Evolutionary conservation across 2,797 vertebrate species (phyloP).

Genomic region (Gephyroberyx darwinii): DNA sequence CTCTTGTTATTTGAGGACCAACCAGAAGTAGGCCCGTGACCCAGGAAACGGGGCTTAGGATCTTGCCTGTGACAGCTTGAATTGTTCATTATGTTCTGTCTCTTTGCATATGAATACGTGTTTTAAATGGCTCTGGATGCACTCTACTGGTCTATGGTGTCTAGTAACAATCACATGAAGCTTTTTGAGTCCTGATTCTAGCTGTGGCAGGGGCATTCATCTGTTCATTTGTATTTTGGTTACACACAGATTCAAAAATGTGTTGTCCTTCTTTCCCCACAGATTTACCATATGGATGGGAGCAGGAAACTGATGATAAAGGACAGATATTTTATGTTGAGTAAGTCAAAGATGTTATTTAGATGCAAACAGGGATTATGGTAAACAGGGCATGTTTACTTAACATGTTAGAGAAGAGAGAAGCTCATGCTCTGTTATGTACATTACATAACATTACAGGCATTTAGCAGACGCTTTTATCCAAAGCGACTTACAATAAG

Average conservation of each 20-base stretch:
- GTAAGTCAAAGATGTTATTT: conserved; percentile 82
- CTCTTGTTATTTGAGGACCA: background rate
- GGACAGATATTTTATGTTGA: conserved; percentile 95
- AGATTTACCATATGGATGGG: conserved; percentile 98
- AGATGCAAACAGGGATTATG: background rate
- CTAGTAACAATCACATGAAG: background rate
- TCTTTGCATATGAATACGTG: too few species aligned
- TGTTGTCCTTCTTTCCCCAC: conserved; percentile 39
- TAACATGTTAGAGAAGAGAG: conserved; percentile 1
- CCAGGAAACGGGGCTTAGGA: background rate
- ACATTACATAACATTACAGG: too few species aligned
- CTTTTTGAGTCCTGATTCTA: background rate
- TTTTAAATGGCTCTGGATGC: background rate
- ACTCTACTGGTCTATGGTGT: background rate
- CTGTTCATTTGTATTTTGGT: background rate
- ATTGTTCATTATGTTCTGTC: background rate
- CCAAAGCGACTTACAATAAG: too few species aligned
- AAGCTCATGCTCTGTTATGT: background rate
- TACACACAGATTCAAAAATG: background rate
- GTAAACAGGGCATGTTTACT: background rate
- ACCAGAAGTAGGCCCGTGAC: background rate
- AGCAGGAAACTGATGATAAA: conserved; percentile 94
- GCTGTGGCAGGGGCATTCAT: background rate
- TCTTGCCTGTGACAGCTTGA: background rate
- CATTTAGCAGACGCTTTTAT: too few species aligned